A percentile compares a stretch with the other conserved stretches of the same genome.
phyloP scores from a whole-genome alignment of 2,888 invertebrate genomes.

The Didymodactylos carnosus region DNA sequence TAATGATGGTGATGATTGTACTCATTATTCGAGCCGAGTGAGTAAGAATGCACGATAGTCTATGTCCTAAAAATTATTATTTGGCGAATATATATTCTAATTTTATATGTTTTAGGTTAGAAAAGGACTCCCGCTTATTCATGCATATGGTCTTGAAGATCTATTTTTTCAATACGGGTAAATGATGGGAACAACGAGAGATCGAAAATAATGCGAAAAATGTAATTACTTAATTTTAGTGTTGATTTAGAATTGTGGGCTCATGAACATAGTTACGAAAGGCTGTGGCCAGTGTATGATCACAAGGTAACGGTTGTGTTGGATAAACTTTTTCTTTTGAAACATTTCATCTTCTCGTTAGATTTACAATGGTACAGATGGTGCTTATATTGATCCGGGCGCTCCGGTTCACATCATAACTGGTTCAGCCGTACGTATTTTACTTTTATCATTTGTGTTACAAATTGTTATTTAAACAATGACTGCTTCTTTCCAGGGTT shows the following conservation, averaged over 20 bases:
- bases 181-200: too few relatives aligned
- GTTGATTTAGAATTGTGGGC: slow-evolving; percentile 16
- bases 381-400: slow-evolving; percentile 17
- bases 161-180: slow-evolving; percentile 16
- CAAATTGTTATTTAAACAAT: slow-evolving; percentile 14
- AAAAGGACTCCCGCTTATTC: slow-evolving; percentile 24
- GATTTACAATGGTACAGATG: neutral
- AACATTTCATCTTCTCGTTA: too few relatives aligned
- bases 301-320: slow-evolving; percentile 4
- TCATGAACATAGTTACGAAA: slow-evolving; percentile 17
- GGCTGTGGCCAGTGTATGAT: slow-evolving; percentile 17
- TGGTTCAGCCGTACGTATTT: slow-evolving; percentile 46
- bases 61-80: too few relatives aligned
- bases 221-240: too few relatives aligned
- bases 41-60: too few relatives aligned
- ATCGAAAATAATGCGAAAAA: too few relatives aligned
- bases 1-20: slow-evolving; percentile 57
- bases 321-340: too few relatives aligned
- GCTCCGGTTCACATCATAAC: slow-evolving; percentile 19
- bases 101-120: slow-evolving; percentile 16
- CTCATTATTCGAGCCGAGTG: too few relatives aligned
- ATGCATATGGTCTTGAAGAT: slow-evolving; percentile 16
- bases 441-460: too few relatives aligned
- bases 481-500: slow-evolving; percentile 45
- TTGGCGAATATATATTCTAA: too few relatives aligned